These are phyloP conservation scores for Melipona quadrifasciata DNA, from an alignment of 1,140 invertebrate genomes.

Conservation along the genomic window DNA sequence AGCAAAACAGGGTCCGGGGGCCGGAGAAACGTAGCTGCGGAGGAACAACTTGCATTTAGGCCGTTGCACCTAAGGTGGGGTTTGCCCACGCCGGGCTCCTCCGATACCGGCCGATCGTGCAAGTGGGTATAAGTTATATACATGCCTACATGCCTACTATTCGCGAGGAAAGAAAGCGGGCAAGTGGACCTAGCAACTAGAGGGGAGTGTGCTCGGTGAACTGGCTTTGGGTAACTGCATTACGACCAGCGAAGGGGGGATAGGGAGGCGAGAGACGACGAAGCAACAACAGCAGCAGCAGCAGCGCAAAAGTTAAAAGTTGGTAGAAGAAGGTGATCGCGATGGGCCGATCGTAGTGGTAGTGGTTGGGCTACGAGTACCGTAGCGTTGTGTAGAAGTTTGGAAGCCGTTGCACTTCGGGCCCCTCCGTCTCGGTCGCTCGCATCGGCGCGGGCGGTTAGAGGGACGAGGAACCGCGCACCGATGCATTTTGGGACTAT, in stretches of 20 bases:
- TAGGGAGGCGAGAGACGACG: conserved; percentile 13
- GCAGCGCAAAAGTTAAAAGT: conserved; percentile 35
- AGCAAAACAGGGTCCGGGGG: conserved; percentile 55
- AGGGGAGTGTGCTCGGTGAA: conserved; percentile 48
- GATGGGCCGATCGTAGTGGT: conserved; percentile 13
- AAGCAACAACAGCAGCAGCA: conserved; percentile 23
- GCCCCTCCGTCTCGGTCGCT: conserved; percentile 42
- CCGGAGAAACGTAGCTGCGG: conserved; percentile 61
- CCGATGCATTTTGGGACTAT: conserved; percentile 80
- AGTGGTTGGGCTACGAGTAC: conserved; percentile 18
- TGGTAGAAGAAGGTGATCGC: conserved; percentile 45
- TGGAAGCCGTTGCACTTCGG: conserved; percentile 51
- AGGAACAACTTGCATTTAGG: conserved; percentile 79
- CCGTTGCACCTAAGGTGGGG: conserved; percentile 74
- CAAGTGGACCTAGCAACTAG: conserved; percentile 80
- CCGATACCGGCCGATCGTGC: conserved; percentile 33
- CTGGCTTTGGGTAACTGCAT: conserved; percentile 45
- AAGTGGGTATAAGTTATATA: conserved; percentile 42
- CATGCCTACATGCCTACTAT: conserved; percentile 44
- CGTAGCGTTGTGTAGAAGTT: conserved; percentile 38
- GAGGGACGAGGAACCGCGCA: conserved; percentile 65
- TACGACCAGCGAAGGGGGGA: conserved; percentile 29
- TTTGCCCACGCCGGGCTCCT: conserved; percentile 47
- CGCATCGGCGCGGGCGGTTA: conserved; percentile 56
- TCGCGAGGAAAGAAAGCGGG: conserved; percentile 74